Evolutionary conservation across 2,888 invertebrate genomes (phyloP), one percentile per base, ranked within the genome.

Genomic region (Eucriotettix oculatus): DNA sequence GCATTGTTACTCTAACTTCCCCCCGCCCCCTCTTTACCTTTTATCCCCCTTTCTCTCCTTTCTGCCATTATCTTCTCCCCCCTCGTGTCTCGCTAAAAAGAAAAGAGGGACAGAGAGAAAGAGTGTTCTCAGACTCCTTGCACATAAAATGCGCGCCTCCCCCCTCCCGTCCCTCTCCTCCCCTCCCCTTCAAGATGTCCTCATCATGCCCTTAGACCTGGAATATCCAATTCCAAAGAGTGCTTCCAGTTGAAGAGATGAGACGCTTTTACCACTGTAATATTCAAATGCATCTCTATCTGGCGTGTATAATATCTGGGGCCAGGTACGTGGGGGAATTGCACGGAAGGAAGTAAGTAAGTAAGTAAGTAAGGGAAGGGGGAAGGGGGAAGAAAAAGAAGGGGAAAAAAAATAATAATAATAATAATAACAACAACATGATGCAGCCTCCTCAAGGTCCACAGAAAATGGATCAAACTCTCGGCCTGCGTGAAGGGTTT

Each of bases 161-260:
- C 58, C 54, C 17, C 53, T 9, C 44, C 52, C 57, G 40, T 58
- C 55, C 52, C 59, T 59, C 55, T 61, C 16, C 56, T 54, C 12
- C 57, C 52, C 56, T 58, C 44, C 10, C 52, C 60, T 59, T 58
- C 53, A 58, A 62, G 60, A 62, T 64, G 60, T 64, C 60, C 58
- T 62, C 62, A 62, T 62, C 63, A 62, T 63, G 60, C 60, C 58
- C 62, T 60, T 62, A 64, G 63, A 41, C 58, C 60, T 59, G 59
- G 61, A 64, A 62, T 64, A 64, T 62, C 62, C 63, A 64, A 64
- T 64, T 60, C 60, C 54, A 60, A 64, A 62, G 63, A 64, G 63
- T 64, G 63, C 63, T 62, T 58, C 56, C 61, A 58, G 54, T 61
- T 54, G 41, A 44, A 54, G 60, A 54, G 58, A 60, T 54, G 57